These are phyloP conservation scores for Xylocampa areola DNA, from an alignment of 2,888 invertebrate genomes.

Conservation along the genomic window DNA sequence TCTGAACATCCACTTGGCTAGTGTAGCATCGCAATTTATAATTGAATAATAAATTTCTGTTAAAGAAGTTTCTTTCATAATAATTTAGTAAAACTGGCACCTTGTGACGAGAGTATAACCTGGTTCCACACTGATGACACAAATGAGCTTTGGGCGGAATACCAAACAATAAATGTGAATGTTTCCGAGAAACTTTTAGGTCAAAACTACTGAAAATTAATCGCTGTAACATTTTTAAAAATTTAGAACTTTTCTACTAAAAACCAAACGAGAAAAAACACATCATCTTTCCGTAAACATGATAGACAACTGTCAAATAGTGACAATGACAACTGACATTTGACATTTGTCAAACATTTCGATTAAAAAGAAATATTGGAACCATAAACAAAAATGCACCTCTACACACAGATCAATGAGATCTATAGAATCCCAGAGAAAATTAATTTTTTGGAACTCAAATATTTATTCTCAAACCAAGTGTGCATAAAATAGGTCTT, in stretches of 20 bases:
- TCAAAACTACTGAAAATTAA: constrained; percentile 76
- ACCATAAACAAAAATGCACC: too few relatives aligned
- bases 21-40: constrained; percentile 75
- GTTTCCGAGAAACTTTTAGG: constrained; percentile 75
- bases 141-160: constrained; percentile 66
- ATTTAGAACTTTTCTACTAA: constrained; percentile 52
- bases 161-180: constrained; percentile 71
- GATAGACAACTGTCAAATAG: constrained; percentile 41
- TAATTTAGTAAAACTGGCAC: constrained; percentile 73
- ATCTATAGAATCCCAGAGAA: too few relatives aligned
- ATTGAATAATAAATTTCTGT: constrained; percentile 71
- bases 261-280: constrained; percentile 59
- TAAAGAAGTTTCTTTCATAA: constrained; percentile 75
- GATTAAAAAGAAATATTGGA: too few relatives aligned
- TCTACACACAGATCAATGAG: too few relatives aligned
- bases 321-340: constrained; percentile 18
- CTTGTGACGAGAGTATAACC: constrained; percentile 79
- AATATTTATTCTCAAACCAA: too few relatives aligned
- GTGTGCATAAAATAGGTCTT: too few relatives aligned
- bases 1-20: constrained; percentile 80
- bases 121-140: constrained; percentile 81
- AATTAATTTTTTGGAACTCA: too few relatives aligned
- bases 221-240: constrained; percentile 78
- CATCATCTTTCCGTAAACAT: constrained; percentile 55
- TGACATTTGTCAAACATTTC: too few relatives aligned